Base-by-base conservation (phyloP, 2,113 vertebrate species). In the Colaptes auratus region DNA sequence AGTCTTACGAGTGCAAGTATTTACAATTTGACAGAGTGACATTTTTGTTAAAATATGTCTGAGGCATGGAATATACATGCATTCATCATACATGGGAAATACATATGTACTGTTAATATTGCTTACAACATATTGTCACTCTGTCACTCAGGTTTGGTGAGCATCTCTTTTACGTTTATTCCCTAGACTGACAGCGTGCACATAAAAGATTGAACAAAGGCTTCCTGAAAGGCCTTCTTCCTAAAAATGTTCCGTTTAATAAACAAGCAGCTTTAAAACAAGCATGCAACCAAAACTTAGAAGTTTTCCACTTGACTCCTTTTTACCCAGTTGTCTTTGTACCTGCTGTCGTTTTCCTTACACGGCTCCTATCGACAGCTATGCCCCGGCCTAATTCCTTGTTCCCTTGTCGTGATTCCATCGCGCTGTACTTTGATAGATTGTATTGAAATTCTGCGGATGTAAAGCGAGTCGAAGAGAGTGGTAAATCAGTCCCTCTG, bases 31-130 rank as follows among this genome's bases (percentile, higher is more conserved):
- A 93, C 60, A 95, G 86, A 81, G 86, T 93, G 91, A 90, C 90
- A 72, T 94, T 94, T 94, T 86, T 94, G 95, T 94, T 95, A 95
- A 94, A 94, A 76, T 93, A 67, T 79, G 84, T 95, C 88, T 42
- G 60, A 67, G 69, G 91, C 84, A 50, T 33, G 72, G 81, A 80
- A 66, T 90, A 91, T 92, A 86, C 69, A 2, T 91, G 80, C 73
- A 24, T 82, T 92, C 79, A 46, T 70, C 89, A 13, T 90, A 77
- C 90, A 66, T 10, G 67, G 83, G 88, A 90, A 95, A 95, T 95
- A 88, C 92, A 90, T 86, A 93, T 88, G 93, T 83, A 86, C 91
- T 78, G 89, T 3, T 92, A 96, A 74, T 19, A 13, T 33, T 60
- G 65, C 89, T 65, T 84, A 17, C 52, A 65, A 72, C 5, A 55